Base-by-base conservation (phyloP, 2,113 vertebrate species). In the Mastomys natalensis region DNA sequence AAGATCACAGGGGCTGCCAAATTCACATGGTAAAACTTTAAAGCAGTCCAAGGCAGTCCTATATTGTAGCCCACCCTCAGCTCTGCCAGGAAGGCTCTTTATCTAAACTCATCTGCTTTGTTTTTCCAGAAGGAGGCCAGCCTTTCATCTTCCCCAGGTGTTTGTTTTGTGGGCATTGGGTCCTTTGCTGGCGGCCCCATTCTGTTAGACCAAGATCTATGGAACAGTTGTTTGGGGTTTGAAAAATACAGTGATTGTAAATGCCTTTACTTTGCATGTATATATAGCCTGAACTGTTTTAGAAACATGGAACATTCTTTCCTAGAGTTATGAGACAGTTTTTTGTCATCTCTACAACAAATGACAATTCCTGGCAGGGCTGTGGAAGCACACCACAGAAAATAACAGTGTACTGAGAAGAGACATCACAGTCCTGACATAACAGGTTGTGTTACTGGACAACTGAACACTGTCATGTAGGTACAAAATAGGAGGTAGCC, bases 61-160 rank as follows among this genome's bases (percentile, higher is more conserved):
- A 24, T 13, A 34, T 34, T 21, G 3, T 19, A 43, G 9, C 34
- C 40, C 9, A 81, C n/a, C 6, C 24, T 81, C 48, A 70, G 45
- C 45, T 40, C 76, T 82, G 29, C 17, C 12, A 13, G 26, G 10
- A 62, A 43, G 3, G 22, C 10, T 51, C 12, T 1, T 26, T 7
- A 5, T 8, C n/a, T 16, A 9, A 74, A 22, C 34, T 34, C 10
- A 37, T 10, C 16, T 78, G 17, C 64, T 81, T 16, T 19, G 31
- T 55, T 48, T 48, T 68, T 70, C 24, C 4, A 19, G 4, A 24
- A 55, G 24, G 10, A 77, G 64, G 43, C 26, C 34, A 48, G 85
- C 88, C 62, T 97, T 97, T 90, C 78, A 94, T 96, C 97, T 93
- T 98, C 98, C 95, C 91, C 97, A 98, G 96, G 97, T 97, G 97